Evolutionary conservation across 1,140 invertebrate genomes (phyloP), one percentile per base, ranked within the genome.

Genomic region (Meteorus sp.): DNA sequence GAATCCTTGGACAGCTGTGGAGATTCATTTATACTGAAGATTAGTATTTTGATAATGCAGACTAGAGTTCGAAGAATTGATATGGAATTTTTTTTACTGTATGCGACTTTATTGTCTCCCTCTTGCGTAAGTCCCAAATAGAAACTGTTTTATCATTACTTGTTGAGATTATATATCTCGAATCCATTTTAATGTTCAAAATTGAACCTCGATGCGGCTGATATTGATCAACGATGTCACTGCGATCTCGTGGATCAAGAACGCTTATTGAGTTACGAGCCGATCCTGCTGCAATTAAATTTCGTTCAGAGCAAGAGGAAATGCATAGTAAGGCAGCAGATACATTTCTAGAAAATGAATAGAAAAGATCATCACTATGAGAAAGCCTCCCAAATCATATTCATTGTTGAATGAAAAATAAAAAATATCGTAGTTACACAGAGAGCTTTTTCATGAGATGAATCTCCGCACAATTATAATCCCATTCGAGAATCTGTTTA

Each of bases 61-160:
- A 51, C 2, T 41, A 7, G 13, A 54, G 41, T 41, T 19, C 17
- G 6, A 20, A 2, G 1, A 43, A 41, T 48, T 35, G 3, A 37
- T 23, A 41, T 23, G 19, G 19, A 9, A 17, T 17, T 20, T 20
- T 27, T 25, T 17, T 66, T 67, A 77, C 74, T 55, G 45, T 67
- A 25, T 74, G 53, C 22, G 62, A 64, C 48, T 73, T 77, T 56
- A 75, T 61, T 4, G 53, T 63, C 53, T 45, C 61, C 41, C 66
- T 37, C 3, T 70, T 65, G 57, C 73, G 70, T 44, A 71, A 73
- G 66, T 79, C 77, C 71, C 71, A 79, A 43, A 79, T 48, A 17
- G 66, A 59, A 1, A 78, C 65, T 15, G 74, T 76, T 57, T 62
- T 73, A 33, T 79, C 77, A 48, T 79, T 75, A 43, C 77, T 78